A percentile compares a stretch with the other conserved stretches of the same genome.
Conservation (phyloP, 2,113 vertebrate species). For the Gopherus evgoodei region DNA sequence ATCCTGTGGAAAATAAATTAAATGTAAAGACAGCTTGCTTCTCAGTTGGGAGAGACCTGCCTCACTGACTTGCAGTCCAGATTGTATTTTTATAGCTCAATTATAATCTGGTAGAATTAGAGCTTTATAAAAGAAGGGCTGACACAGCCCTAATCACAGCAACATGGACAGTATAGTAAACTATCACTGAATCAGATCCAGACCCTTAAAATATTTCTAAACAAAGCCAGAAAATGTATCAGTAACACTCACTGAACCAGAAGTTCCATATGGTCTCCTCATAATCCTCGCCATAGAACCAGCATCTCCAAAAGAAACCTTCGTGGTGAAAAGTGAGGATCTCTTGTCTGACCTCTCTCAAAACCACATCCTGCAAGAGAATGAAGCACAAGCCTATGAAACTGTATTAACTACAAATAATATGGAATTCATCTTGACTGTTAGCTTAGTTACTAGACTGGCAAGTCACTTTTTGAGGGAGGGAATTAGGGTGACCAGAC, state of each 20-base stretch:
- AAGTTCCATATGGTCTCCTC: constrained; percentile 82
- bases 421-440: rapidly evolving
- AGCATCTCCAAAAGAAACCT: constrained; percentile 90
- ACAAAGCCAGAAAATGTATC: not conserved
- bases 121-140: not conserved
- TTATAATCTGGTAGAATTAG: rapidly evolving
- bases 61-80: not conserved
- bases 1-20: not conserved
- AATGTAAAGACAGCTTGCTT: not conserved
- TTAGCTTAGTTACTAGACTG: not conserved
- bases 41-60: not conserved
- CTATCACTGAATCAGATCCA: not conserved
- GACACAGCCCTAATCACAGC: not conserved
- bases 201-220: not conserved
- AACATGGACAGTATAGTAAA: not conserved
- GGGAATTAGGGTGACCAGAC: no score
- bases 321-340: constrained; percentile 86
- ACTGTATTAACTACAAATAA: not conserved
- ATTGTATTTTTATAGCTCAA: rapidly evolving
- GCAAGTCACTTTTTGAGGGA: not conserved
- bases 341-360: not conserved
- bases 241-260: constrained; percentile 85
- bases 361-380: constrained; percentile 6
- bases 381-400: not conserved
- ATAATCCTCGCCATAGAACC: constrained; percentile 82